Conservation (phyloP, 2,888 invertebrate genomes). For the Aspidiotus rigidus region DNA sequence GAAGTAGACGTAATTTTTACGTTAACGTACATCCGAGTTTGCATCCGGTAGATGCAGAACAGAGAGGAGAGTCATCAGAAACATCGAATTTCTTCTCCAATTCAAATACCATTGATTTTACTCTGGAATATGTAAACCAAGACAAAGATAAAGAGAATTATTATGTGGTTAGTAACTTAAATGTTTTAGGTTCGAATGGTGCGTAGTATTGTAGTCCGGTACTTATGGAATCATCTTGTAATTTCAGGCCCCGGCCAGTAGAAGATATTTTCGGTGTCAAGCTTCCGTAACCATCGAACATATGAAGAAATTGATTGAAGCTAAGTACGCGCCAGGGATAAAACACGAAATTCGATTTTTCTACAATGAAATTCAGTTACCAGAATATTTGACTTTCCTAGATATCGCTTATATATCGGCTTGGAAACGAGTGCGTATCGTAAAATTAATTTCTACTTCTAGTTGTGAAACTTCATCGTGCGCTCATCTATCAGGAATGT, state of each 20-base stretch:
- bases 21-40: conserved; percentile 31
- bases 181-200: no score
- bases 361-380: conserved; percentile 35
- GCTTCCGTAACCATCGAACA: conserved; percentile 29
- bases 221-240: neutral
- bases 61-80: conserved; percentile 43
- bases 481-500: no score
- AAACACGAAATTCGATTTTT: conserved; percentile 34
- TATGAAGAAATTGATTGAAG: conserved; percentile 32
- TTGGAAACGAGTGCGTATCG: conserved; percentile 55
- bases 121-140: conserved; percentile 53
- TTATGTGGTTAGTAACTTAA: conserved; percentile 17
- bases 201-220: neutral
- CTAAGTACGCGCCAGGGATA: conserved; percentile 33
- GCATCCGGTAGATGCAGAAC: conserved; percentile 25
- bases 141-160: conserved; percentile 21
- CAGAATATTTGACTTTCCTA: conserved; percentile 45
- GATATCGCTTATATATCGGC: conserved; percentile 64
- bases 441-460: no score
- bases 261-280: conserved; percentile 34
- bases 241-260: conserved; percentile 38
- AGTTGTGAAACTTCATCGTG: no score
- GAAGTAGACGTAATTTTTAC: conserved; percentile 32
- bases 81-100: conserved; percentile 56
- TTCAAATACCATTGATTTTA: conserved; percentile 58